phyloP scores from a whole-genome alignment of 2,888 invertebrate species.

The Linyphia triangularis region DNA sequence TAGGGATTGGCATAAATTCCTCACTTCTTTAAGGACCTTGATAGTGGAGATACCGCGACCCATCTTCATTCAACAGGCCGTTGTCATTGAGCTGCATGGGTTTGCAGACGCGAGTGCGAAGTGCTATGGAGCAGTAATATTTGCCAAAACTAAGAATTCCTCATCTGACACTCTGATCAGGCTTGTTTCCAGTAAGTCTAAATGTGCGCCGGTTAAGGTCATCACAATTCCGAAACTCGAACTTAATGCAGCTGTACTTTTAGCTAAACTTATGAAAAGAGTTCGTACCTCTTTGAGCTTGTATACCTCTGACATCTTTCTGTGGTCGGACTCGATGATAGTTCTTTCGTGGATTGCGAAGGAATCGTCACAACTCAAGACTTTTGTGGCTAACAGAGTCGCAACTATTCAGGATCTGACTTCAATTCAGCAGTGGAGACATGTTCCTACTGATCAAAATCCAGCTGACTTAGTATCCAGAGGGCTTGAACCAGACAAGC shows the following conservation, averaged over 20 bases:
- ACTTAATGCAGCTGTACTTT: background rate
- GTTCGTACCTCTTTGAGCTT: background rate
- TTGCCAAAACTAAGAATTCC: background rate
- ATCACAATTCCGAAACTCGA: background rate
- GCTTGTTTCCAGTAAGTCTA: background rate
- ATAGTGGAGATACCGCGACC: background rate
- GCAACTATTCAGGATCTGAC: no score
- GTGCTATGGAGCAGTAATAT: background rate
- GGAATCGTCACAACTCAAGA: background rate
- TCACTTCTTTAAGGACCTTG: background rate
- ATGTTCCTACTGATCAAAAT: no score
- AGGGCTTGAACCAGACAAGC: no score
- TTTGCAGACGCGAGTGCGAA: conserved; percentile 3
- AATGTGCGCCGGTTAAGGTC: background rate
- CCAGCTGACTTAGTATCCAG: no score
- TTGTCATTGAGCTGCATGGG: background rate
- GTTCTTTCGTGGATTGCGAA: background rate
- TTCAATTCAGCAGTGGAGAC: no score
- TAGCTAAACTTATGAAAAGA: background rate
- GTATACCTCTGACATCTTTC: background rate
- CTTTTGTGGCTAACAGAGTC: conserved; percentile 20
- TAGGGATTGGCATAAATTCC: background rate
- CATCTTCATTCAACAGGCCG: background rate
- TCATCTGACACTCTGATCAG: background rate
- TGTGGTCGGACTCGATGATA: background rate